Evolutionary conservation across 2,797 vertebrate genomes (phyloP).

Genomic region (Trachurus trachurus): DNA sequence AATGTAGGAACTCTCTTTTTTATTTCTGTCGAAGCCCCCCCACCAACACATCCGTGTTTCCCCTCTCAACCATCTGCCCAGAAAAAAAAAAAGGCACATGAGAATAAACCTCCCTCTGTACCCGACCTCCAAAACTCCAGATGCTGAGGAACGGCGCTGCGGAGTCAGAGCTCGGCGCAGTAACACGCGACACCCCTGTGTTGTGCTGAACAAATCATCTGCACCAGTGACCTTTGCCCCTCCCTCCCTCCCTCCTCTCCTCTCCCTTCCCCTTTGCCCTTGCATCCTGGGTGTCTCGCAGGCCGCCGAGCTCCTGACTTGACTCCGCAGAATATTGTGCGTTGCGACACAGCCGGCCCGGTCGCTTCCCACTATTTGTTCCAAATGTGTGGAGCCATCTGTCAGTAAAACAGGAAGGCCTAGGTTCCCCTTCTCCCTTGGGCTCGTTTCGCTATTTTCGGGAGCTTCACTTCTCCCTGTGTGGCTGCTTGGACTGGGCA

Average conservation of each 20-base stretch:
- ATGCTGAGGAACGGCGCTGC: slow-evolving; percentile 60
- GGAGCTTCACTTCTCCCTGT: slow-evolving; percentile 90
- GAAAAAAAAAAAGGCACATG: slow-evolving; percentile 67
- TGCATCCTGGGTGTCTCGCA: slow-evolving; percentile 77
- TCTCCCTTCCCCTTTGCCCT: slow-evolving; percentile 36
- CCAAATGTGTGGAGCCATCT: slow-evolving; percentile 90
- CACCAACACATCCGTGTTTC: slow-evolving; percentile 75
- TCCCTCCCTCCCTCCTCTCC: slow-evolving; percentile 23
- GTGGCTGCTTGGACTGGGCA: slow-evolving; percentile 76
- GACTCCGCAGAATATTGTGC: slow-evolving; percentile 73
- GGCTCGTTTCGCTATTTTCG: slow-evolving; percentile 88
- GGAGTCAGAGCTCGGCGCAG: slow-evolving; percentile 26
- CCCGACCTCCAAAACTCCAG: slow-evolving; percentile 69
- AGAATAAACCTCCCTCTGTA: slow-evolving; percentile 65
- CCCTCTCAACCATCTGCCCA: slow-evolving; percentile 76
- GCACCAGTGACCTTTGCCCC: slow-evolving; percentile 76
- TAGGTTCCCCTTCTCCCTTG: slow-evolving; percentile 90
- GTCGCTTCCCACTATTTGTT: slow-evolving; percentile 89
- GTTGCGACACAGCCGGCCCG: slow-evolving; percentile 81
- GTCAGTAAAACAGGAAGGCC: slow-evolving; percentile 94
- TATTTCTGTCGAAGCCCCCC: slow-evolving; percentile 53
- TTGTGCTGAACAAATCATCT: slow-evolving; percentile 80
- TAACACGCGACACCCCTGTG: slow-evolving; percentile 64
- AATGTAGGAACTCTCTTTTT: slow-evolving; percentile 71
- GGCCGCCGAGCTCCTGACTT: slow-evolving; percentile 70